phyloP scores from a whole-genome alignment of 1,140 invertebrate genomes.

The Pseudomyrmex cubaensis region DNA sequence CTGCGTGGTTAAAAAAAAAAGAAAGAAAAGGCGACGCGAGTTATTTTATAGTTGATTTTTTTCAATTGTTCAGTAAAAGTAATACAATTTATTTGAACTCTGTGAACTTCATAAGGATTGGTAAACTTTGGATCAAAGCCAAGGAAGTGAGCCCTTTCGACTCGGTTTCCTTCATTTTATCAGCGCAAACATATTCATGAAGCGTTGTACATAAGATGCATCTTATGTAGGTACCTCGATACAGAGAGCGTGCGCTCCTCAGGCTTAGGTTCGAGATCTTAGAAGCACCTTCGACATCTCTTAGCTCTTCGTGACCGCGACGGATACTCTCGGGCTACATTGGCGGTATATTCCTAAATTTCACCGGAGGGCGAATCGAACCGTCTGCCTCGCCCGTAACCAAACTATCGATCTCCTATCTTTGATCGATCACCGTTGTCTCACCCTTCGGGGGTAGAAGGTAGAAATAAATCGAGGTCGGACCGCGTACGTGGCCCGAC shows the following conservation, averaged over 20 bases:
- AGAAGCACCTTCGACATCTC: background rate
- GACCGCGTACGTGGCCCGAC: conserved; percentile 60
- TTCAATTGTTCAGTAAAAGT: background rate
- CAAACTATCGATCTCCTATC: conserved; percentile 53
- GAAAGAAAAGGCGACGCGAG: background rate
- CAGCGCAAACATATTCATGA: conserved; percentile 36
- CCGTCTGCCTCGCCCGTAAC: conserved; percentile 40
- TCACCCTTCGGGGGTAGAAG: background rate
- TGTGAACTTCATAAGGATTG: too few relatives aligned
- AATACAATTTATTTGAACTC: background rate
- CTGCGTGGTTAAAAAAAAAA: background rate
- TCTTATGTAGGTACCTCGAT: background rate
- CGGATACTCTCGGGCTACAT: background rate
- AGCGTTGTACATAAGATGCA: conserved; percentile 16
- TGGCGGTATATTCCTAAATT: conserved; percentile 26
- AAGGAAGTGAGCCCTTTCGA: background rate
- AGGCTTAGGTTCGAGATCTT: conserved; percentile 13
- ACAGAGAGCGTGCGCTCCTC: background rate
- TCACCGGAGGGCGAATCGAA: background rate
- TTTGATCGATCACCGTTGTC: conserved; percentile 53
- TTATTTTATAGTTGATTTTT: background rate
- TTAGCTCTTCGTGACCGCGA: background rate
- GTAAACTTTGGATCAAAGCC: too few relatives aligned
- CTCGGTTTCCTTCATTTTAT: background rate
- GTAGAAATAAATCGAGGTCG: conserved; percentile 63